These are phyloP conservation scores for Poecilia gillii DNA, from an alignment of 2,797 vertebrate genomes.

Conservation along the genomic window DNA sequence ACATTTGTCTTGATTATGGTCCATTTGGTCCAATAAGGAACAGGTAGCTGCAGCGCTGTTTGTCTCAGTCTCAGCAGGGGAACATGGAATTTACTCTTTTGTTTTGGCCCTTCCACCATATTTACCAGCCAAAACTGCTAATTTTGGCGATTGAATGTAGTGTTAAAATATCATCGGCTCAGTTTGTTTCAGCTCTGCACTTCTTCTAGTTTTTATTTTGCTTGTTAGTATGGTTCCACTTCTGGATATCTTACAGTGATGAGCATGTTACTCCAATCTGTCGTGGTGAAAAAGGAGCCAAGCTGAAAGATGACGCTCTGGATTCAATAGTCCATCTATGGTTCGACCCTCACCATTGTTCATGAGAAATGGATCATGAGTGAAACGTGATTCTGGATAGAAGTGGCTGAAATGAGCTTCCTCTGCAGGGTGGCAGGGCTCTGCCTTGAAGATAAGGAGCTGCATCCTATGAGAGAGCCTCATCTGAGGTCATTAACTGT, in stretches of 20 bases:
- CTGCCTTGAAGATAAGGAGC: neutral
- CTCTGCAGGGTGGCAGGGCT: no score
- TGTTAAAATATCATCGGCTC: neutral
- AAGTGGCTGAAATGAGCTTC: neutral
- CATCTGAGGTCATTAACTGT: neutral
- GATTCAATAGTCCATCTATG: neutral
- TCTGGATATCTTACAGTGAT: neutral
- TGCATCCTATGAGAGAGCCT: neutral
- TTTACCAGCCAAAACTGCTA: neutral
- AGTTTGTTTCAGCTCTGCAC: neutral
- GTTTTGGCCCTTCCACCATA: neutral
- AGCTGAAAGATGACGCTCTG: neutral
- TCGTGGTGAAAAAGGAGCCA: neutral
- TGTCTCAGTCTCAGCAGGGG: constrained; percentile 72
- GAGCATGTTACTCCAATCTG: neutral
- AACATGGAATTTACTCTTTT: constrained; percentile 30
- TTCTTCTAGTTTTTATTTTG: neutral
- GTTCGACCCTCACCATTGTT: neutral
- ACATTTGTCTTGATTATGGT: constrained; percentile 82
- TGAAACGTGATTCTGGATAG: neutral
- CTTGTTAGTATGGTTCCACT: neutral
- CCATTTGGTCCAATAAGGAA: constrained; percentile 76
- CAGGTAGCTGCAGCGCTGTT: constrained; percentile 72
- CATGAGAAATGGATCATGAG: no score
- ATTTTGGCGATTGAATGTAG: neutral